Percentiles rank a stretch among this genome's conserved stretches.
These are phyloP conservation scores for Elysia crispata DNA, from an alignment of 2,888 invertebrate genomes.

Conservation along the genomic window DNA sequence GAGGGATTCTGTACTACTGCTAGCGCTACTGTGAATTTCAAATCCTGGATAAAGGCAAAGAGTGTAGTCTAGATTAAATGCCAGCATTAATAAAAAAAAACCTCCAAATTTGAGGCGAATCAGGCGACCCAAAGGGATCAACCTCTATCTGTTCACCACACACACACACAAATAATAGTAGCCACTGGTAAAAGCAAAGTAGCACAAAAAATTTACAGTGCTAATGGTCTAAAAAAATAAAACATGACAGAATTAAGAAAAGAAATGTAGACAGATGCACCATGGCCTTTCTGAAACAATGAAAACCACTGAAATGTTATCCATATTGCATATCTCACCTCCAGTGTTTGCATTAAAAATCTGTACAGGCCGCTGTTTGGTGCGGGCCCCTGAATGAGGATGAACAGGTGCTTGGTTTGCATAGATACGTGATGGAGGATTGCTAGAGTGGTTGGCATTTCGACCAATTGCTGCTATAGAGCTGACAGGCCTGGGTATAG, in stretches of 20 bases:
- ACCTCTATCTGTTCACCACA: no score
- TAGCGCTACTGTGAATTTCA: constrained; percentile 78
- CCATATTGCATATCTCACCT: constrained; percentile 50
- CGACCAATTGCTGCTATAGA: constrained; percentile 41
- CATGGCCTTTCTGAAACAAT: neutral
- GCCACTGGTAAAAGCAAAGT: no score
- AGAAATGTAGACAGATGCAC: no score
- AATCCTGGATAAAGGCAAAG: constrained; percentile 55
- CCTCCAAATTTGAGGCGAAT: no score
- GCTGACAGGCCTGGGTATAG: constrained; percentile 41
- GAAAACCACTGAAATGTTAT: neutral
- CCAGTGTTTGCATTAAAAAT: constrained; percentile 64
- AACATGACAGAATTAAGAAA: no score
- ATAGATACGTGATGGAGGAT: constrained; percentile 53
- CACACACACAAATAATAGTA: no score
- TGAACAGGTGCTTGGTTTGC: constrained; percentile 62
- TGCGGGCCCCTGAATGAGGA: constrained; percentile 52
- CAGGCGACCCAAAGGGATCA: no score
- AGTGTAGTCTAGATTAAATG: neutral
- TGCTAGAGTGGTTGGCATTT: constrained; percentile 21
- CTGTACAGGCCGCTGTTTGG: constrained; percentile 60
- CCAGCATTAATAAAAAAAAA: neutral
- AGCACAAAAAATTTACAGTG: no score
- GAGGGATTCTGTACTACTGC: constrained; percentile 92
- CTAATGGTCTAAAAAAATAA: no score